These are phyloP conservation scores for Puffinus mauretanicus DNA, from an alignment of 2,113 vertebrate genomes.

Conservation along the genomic window DNA sequence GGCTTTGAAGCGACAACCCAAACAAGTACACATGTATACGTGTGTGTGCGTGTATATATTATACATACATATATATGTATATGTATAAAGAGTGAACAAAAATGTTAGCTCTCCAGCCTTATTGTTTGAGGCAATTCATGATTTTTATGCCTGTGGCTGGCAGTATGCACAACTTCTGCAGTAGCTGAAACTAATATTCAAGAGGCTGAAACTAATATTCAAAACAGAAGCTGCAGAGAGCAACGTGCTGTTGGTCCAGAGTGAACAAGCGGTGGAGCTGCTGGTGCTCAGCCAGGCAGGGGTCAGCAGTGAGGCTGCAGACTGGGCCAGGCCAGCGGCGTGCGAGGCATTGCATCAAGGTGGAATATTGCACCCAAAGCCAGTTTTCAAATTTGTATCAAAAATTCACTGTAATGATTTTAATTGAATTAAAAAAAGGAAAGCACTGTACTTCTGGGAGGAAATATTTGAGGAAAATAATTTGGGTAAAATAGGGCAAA, in stretches of 20 bases:
- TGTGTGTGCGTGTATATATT: fast-evolving
- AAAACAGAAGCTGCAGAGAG: background rate
- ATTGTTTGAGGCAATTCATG: background rate
- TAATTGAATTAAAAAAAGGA: background rate
- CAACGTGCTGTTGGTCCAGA: background rate
- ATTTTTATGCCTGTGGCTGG: background rate
- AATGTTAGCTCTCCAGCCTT: background rate
- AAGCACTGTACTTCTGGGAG: background rate
- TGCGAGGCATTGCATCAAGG: fast-evolving
- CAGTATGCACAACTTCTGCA: too few species aligned
- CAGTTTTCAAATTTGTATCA: background rate
- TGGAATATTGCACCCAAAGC: background rate
- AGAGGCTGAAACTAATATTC: background rate
- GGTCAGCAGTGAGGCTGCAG: background rate
- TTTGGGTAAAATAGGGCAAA: background rate
- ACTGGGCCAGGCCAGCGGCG: background rate
- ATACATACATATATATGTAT: background rate
- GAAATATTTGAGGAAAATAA: background rate
- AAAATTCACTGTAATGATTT: background rate
- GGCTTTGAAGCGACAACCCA: background rate
- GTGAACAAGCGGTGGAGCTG: fast-evolving
- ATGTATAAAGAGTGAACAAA: background rate
- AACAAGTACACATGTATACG: background rate
- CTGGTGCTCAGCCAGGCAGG: background rate
- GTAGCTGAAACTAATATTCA: background rate